Conservation (phyloP, 2,797 vertebrate species). For the Pantherophis vulpinus region DNA sequence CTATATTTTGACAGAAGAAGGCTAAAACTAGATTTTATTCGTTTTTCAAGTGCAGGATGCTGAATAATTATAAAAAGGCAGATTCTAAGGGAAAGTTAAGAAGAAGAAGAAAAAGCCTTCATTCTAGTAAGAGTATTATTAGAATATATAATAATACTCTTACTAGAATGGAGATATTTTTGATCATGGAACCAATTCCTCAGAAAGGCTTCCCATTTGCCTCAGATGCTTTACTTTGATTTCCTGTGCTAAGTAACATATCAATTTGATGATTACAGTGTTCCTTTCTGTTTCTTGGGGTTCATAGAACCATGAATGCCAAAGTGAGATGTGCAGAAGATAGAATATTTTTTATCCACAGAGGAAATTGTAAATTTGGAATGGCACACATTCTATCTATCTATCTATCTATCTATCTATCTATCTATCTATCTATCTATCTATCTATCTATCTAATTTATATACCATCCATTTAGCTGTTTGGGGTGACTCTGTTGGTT, state of each 20-base stretch:
- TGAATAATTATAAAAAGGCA: neutral
- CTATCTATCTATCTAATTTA: no score
- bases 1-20: constrained; percentile 6
- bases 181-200: neutral
- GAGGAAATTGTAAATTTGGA: constrained; percentile 40
- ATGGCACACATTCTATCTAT: neutral
- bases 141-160: neutral
- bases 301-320: neutral
- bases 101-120: neutral
- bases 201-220: neutral
- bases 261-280: neutral
- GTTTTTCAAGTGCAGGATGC: neutral
- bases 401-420: neutral
- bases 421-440: no score
- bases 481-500: neutral
- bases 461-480: no score
- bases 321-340: constrained; percentile 28
- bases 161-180: neutral
- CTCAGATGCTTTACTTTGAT: neutral
- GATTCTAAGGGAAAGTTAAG: neutral
- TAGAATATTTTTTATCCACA: constrained; percentile 40
- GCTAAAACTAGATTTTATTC: neutral
- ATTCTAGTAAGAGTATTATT: neutral
- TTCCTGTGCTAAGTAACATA: neutral
- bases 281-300: neutral